Percentiles rank a stretch among this genome's conserved stretches.
Evolutionary conservation across 2,113 vertebrate species (phyloP).

Genomic region (Petrocephalus microphthalmus): DNA sequence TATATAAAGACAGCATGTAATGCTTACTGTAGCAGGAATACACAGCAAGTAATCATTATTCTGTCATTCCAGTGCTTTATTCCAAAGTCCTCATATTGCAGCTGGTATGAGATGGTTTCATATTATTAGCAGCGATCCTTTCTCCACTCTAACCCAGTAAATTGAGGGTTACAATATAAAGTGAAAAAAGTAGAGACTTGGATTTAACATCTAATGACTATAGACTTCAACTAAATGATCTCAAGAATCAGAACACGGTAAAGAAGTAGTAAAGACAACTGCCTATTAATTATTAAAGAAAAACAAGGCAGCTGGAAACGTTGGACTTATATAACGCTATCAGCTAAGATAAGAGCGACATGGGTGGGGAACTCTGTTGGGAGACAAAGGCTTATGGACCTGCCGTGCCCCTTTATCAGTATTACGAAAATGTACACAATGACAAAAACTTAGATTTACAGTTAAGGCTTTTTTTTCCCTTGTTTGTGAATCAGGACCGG

Average conservation of each 20-base stretch:
- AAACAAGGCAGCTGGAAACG: not conserved
- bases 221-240: not conserved
- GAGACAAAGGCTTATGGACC: not conserved
- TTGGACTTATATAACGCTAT: not conserved
- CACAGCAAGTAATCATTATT: no score
- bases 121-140: no score
- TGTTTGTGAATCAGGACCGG: not conserved
- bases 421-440: not conserved
- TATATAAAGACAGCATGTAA: no score
- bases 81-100: no score
- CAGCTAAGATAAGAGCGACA: not conserved
- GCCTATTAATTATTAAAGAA: not conserved
- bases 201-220: not conserved
- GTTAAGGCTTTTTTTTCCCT: not conserved
- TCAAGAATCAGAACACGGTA: not conserved
- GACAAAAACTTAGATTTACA: not conserved
- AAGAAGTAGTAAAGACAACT: not conserved
- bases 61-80: no score
- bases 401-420: not conserved
- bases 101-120: no score
- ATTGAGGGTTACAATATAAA: no score
- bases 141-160: no score
- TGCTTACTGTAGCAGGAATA: no score
- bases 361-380: not conserved
- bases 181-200: not conserved